Conservation (phyloP, 2,797 vertebrate genomes). For the Sarcophilus harrisii region DNA sequence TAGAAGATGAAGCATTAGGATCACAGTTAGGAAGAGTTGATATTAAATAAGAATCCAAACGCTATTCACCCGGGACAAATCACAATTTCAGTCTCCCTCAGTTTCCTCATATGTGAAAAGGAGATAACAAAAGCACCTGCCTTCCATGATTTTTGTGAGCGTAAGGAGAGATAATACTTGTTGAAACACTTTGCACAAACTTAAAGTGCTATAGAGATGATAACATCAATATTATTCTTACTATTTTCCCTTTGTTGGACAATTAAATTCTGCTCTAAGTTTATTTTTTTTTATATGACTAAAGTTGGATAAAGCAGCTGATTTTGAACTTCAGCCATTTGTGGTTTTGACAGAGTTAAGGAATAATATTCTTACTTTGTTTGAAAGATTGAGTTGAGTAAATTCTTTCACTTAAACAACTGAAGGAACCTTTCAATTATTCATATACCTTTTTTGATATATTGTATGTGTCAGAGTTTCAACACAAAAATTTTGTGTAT, state of each 20-base stretch:
- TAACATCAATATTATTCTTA: not conserved
- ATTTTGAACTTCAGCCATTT: conserved; percentile 78
- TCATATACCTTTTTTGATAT: conserved; percentile 17
- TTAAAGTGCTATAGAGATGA: not conserved
- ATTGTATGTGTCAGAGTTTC: not conserved
- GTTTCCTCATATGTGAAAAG: not conserved
- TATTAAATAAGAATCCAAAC: not conserved
- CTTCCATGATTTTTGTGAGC: not conserved
- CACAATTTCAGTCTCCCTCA: not conserved
- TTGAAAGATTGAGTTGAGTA: conserved; percentile 84
- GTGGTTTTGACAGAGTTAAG: conserved; percentile 84
- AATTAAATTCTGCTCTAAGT: not conserved
- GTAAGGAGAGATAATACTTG: not conserved
- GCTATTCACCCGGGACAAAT: not conserved
- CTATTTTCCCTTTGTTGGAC: not conserved
- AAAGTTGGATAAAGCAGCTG: not conserved
- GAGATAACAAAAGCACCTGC: not conserved
- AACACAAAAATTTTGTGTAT: not conserved
- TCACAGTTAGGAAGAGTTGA: not conserved
- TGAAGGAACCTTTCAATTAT: conserved; percentile 59
- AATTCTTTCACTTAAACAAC: conserved; percentile 87
- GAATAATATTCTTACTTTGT: conserved; percentile 84
- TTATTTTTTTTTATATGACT: not conserved
- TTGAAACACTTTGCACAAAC: not conserved
- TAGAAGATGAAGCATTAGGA: not conserved